phyloP scores from a whole-genome alignment of 2,113 vertebrate genomes.

The Aptenodytes patagonicus region DNA sequence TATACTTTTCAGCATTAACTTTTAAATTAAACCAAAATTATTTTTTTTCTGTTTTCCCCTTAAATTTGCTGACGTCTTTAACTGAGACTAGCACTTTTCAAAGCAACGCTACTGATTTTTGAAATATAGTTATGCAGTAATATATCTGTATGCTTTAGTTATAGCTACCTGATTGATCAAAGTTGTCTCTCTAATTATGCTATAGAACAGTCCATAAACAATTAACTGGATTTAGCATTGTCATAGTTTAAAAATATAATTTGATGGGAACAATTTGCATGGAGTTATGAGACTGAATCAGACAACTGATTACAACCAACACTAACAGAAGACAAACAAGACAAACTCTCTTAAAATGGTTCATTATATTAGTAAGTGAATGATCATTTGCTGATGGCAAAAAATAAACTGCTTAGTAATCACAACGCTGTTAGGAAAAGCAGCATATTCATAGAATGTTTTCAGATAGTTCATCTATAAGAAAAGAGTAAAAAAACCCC shows the following conservation, averaged over 20 bases:
- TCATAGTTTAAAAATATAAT: slow-evolving; percentile 30
- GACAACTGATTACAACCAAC: neutral
- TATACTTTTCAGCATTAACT: neutral
- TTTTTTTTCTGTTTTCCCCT: neutral
- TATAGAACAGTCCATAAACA: neutral
- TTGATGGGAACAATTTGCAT: neutral
- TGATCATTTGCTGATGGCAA: neutral
- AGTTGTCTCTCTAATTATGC: neutral
- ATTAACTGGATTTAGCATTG: slow-evolving; percentile 12
- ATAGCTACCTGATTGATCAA: neutral
- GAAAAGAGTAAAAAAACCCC: neutral
- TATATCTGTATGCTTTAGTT: neutral
- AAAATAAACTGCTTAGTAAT: neutral
- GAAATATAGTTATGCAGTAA: neutral
- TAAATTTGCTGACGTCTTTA: neutral
- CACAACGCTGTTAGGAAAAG: neutral
- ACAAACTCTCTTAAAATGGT: neutral
- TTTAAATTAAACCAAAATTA: neutral
- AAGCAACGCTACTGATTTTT: neutral
- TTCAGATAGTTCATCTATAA: neutral
- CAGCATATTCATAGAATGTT: neutral
- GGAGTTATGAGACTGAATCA: slow-evolving; percentile 28
- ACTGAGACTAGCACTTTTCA: neutral
- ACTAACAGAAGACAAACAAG: neutral
- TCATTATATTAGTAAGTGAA: neutral